Base-by-base conservation (phyloP, 2,113 vertebrate genomes). In the Saccopteryx bilineata region DNA sequence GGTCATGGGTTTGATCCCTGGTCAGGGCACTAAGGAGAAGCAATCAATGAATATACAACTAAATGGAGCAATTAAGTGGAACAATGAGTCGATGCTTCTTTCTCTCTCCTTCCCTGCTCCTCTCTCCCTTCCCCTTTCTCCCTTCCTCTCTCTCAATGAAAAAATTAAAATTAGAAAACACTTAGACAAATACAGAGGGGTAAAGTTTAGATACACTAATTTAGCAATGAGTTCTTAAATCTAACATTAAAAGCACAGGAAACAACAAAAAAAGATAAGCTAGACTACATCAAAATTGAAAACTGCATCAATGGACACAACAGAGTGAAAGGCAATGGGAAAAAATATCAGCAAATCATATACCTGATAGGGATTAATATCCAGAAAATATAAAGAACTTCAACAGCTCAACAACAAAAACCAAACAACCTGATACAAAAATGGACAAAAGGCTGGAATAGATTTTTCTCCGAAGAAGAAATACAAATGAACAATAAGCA, bases 381-480 rank as follows among this genome's bases (percentile, higher is more conserved):
- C 21, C 21, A 74, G 50, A 81, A 79, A 54, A 71, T n/a, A 91
- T n/a, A n/a, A 72, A 94, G 56, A 80, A 65, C 11, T 66, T 39
- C 28, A 69, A 54, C 0, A 33, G n/a, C 39, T 75, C 23, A 60
- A 50, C 39, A 60, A 81, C 31, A 82, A 87, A 46, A 78, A 17
- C 10, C 39, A 68, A 61, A 33, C 28, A 69, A 33, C 5, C 13
- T 69, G 52, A 69, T 86, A 52, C 69, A 87, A 81, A 86, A 91
- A 81, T 24, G 33, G 50, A 31, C 54, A 52, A 88, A 92, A 19
- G 60, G 46, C 60, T 61, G 60, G 39, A 91, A 91, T 1, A 92
- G 24, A 54, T 80, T 82, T 82, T 69, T 92, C 83, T 95, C 75
- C 61, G 88, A 65, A 65, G 74, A 95, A 95, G 74, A 80, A 66